phyloP scores from a whole-genome alignment of 2,113 vertebrate species.

The Centropristis striata region DNA sequence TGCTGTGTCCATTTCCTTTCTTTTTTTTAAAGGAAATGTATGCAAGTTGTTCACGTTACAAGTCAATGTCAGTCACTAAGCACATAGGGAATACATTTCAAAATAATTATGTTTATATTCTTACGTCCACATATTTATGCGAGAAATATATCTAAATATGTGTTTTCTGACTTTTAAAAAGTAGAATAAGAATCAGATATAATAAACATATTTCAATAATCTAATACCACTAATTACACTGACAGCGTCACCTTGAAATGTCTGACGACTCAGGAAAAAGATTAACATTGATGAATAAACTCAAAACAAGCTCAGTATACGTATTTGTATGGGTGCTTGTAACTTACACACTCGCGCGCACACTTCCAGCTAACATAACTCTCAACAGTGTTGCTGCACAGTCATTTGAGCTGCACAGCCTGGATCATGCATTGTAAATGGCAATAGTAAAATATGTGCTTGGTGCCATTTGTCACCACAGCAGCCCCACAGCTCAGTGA shows the following conservation, averaged over 20 bases:
- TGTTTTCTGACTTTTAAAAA: not conserved
- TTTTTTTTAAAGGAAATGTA: not conserved
- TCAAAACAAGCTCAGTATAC: conserved; percentile 13
- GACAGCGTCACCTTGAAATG: conserved; percentile 18
- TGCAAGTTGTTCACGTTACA: not conserved
- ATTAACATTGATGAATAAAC: conserved; percentile 5
- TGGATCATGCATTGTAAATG: conserved; percentile 81
- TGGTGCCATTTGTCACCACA: conserved; percentile 79
- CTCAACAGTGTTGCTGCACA: conserved; percentile 66
- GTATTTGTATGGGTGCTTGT: conserved; percentile 10
- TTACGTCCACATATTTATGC: not conserved
- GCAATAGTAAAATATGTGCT: conserved; percentile 79
- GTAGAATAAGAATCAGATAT: not conserved
- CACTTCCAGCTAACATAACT: conserved; percentile 47
- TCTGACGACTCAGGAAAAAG: not conserved
- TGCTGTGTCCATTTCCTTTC: no score
- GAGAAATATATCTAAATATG: not conserved
- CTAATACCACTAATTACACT: not conserved
- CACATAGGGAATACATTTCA: not conserved
- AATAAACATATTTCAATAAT: not conserved
- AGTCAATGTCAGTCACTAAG: no score
- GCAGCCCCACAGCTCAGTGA: conserved; percentile 75
- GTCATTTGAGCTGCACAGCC: conserved; percentile 71
- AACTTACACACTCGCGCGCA: conserved; percentile 12
- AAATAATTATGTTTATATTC: not conserved